Percentiles rank a stretch among this genome's conserved stretches.
phyloP scores from a whole-genome alignment of 2,113 vertebrate species.

The Psilopogon haemacephalus region DNA sequence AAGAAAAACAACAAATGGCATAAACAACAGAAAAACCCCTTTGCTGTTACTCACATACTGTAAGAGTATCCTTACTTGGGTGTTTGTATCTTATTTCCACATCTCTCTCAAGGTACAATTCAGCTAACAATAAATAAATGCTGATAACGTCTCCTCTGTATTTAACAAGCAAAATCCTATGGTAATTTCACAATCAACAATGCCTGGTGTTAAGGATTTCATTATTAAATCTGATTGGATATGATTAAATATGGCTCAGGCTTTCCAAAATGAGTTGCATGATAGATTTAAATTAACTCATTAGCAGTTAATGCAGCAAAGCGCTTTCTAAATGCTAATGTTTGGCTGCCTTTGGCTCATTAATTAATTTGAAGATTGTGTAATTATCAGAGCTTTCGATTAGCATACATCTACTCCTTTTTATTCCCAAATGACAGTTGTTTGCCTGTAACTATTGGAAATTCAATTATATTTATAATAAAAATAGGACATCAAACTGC shows the following conservation, averaged over 20 bases:
- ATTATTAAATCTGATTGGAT: conserved; percentile 79
- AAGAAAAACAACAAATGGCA: background rate
- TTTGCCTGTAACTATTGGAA: conserved; percentile 65
- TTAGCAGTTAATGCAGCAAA: conserved; percentile 79
- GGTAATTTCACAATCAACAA: conserved; percentile 78
- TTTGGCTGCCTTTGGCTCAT: conserved; percentile 81
- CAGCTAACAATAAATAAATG: conserved; percentile 16
- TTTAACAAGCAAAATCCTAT: conserved; percentile 74
- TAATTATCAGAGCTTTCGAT: conserved; percentile 78
- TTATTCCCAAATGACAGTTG: conserved; percentile 70
- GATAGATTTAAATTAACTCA: conserved; percentile 82
- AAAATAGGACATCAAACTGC: conserved; percentile 52
- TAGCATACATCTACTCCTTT: conserved; percentile 72
- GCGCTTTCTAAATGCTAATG: conserved; percentile 81
- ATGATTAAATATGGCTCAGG: conserved; percentile 77
- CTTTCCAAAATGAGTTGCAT: conserved; percentile 69
- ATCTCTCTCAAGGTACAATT: conserved; percentile 13
- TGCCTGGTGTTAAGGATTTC: conserved; percentile 72
- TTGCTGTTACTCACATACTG: background rate
- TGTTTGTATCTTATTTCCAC: background rate
- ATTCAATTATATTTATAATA: conserved; percentile 72
- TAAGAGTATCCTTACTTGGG: background rate
- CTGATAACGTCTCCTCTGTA: background rate
- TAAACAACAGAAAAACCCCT: background rate
- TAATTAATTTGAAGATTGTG: conserved; percentile 85